Percentiles rank a stretch among this genome's conserved stretches.
phyloP scores from a whole-genome alignment of 2,888 invertebrate genomes.

The Horisme vitalbata region DNA sequence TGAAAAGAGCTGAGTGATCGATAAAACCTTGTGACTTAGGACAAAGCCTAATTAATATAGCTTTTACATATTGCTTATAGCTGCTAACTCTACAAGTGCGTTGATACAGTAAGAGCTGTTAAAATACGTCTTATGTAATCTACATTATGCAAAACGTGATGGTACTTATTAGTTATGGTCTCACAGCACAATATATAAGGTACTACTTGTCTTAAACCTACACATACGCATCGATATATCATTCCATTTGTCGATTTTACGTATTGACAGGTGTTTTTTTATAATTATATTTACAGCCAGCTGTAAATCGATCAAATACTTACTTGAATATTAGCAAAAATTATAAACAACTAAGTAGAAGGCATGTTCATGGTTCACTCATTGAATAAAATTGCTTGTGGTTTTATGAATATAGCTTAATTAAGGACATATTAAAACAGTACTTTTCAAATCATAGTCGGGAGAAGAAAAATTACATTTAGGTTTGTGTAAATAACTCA shows the following conservation, averaged over 20 bases:
- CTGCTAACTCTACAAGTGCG: slow-evolving; percentile 24
- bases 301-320: slow-evolving; percentile 40
- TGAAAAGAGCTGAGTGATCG: not conserved
- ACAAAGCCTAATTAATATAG: slow-evolving; percentile 1
- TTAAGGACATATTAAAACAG: too few relatives aligned
- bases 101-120: slow-evolving; percentile 1
- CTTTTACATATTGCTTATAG: slow-evolving; percentile 7
- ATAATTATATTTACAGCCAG: slow-evolving; percentile 51
- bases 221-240: slow-evolving; percentile 28
- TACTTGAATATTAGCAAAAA: slow-evolving; percentile 41
- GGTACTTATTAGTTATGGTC: slow-evolving; percentile 43
- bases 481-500: too few relatives aligned
- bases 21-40: not conserved
- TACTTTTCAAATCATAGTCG: too few relatives aligned
- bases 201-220: slow-evolving; percentile 24
- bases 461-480: too few relatives aligned
- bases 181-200: slow-evolving; percentile 56
- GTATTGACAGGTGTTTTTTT: slow-evolving; percentile 53
- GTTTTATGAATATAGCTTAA: slow-evolving; percentile 25
- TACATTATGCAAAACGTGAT: slow-evolving; percentile 50
- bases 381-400: slow-evolving; percentile 7
- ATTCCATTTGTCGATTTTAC: slow-evolving; percentile 39
- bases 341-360: slow-evolving; percentile 56
- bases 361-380: slow-evolving; percentile 69
- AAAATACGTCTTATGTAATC: slow-evolving; percentile 8